Conservation (phyloP, 2,888 invertebrate genomes). For the Crossocerus cetratus region DNA sequence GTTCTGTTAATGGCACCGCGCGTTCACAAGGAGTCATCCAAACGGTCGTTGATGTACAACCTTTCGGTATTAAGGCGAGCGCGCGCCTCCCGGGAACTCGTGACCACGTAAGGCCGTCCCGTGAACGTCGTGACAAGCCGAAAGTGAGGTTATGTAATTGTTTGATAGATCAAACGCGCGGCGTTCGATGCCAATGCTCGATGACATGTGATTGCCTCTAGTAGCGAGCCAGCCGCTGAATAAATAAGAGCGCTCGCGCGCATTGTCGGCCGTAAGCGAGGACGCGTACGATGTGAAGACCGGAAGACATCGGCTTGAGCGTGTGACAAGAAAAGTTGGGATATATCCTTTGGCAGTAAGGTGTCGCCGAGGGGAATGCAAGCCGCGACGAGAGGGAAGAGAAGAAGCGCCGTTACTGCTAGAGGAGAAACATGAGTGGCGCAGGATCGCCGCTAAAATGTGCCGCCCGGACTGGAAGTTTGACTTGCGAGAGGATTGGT, state of each 20-base stretch:
- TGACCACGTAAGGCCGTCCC: conserved; percentile 11
- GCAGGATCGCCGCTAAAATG: not conserved
- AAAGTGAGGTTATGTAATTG: conserved; percentile 60
- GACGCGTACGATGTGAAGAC: not conserved
- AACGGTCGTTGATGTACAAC: conserved; percentile 36
- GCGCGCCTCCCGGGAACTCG: conserved; percentile 15
- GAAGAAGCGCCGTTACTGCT: not conserved
- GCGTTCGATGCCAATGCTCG: conserved; percentile 54
- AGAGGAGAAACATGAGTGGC: not conserved
- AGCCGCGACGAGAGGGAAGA: not conserved
- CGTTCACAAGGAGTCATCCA: conserved; percentile 51
- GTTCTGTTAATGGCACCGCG: conserved; percentile 62
- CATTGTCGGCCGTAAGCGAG: not conserved
- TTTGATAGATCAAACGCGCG: conserved; percentile 40
- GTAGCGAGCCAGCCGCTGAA: conserved; percentile 18
- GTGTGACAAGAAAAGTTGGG: not conserved
- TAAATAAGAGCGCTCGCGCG: conserved; percentile 18
- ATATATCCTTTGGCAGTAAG: not conserved
- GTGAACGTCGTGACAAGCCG: conserved; percentile 9
- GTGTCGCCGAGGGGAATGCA: not conserved
- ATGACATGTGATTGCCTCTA: conserved; percentile 49
- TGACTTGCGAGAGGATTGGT: conserved; percentile 14
- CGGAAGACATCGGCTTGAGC: not conserved
- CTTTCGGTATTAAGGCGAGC: conserved; percentile 36
- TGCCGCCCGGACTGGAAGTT: not conserved